A percentile compares a stretch with the other conserved stretches of the same genome.
These are phyloP conservation scores for Frieseomelitta varia DNA, from an alignment of 1,140 invertebrate genomes.

Conservation along the genomic window DNA sequence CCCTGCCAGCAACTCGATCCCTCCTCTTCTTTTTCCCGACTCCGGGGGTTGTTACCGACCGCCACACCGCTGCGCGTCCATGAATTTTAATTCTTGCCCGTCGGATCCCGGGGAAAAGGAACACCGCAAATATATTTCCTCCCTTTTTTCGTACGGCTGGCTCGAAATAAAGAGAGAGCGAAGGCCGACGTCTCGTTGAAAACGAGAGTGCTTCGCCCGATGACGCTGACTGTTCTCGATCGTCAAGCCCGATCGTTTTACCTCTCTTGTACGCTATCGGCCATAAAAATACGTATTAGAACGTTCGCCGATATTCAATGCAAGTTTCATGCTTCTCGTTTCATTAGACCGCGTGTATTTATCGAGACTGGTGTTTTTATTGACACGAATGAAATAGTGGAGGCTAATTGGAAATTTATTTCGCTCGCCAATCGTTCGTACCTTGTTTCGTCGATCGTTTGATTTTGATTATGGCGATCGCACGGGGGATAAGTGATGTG, in stretches of 20 bases:
- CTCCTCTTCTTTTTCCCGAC: neutral
- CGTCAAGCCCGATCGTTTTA: neutral
- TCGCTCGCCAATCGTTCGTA: too few species aligned
- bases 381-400: neutral
- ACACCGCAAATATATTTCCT: slow-evolving; percentile 31
- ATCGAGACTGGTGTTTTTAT: neutral
- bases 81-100: slow-evolving; percentile 53
- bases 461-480: too few species aligned
- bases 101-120: slow-evolving; percentile 28
- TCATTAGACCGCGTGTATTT: neutral
- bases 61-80: slow-evolving; percentile 36
- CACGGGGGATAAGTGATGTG: neutral
- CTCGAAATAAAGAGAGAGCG: slow-evolving; percentile 5
- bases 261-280: neutral
- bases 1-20: neutral
- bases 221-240: neutral
- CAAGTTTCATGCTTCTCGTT: neutral
- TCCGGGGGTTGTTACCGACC: slow-evolving; percentile 40
- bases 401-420: too few species aligned
- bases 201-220: slow-evolving; percentile 27
- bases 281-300: neutral
- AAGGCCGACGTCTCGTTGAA: neutral
- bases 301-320: neutral
- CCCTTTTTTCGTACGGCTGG: neutral
- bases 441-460: too few species aligned